phyloP scores from a whole-genome alignment of 2,113 vertebrate species.

The Beaufortia kweichowensis region DNA sequence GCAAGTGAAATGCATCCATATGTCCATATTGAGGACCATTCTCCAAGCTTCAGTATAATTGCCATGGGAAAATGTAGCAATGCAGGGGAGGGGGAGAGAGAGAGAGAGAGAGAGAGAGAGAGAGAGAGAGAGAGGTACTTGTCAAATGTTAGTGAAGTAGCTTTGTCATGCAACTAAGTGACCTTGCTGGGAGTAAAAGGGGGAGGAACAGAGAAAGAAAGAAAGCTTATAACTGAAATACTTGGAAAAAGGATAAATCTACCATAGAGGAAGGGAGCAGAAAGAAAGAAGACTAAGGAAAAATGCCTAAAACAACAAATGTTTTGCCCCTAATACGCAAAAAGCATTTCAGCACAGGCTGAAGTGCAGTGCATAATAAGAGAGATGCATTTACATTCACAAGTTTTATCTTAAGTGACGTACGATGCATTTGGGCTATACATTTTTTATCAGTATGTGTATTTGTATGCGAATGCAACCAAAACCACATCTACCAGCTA shows the following conservation, averaged over 20 bases:
- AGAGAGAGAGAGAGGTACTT: neutral
- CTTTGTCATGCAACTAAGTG: constrained; percentile 48
- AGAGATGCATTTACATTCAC: neutral
- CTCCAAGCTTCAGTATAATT: constrained; percentile 46
- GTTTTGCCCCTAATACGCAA: too few relatives aligned
- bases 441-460: too few relatives aligned
- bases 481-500: too few relatives aligned
- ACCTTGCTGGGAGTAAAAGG: constrained; percentile 47
- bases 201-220: constrained; percentile 16
- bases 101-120: neutral
- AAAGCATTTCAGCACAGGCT: neutral
- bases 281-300: neutral
- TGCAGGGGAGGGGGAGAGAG: constrained; percentile 29
- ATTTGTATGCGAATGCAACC: too few relatives aligned
- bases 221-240: constrained; percentile 21
- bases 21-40: constrained; percentile 13
- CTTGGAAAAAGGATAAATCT: neutral
- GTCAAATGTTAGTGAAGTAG: constrained; percentile 31
- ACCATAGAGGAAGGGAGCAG: neutral
- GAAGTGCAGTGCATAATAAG: neutral
- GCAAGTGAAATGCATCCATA: constrained; percentile 30
- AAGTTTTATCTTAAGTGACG: too few relatives aligned
- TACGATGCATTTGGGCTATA: too few relatives aligned
- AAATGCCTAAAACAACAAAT: neutral
- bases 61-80: constrained; percentile 39